These are phyloP conservation scores for Caenorhabditis uteleia DNA, from an alignment of 2,888 invertebrate species.

Conservation along the genomic window DNA sequence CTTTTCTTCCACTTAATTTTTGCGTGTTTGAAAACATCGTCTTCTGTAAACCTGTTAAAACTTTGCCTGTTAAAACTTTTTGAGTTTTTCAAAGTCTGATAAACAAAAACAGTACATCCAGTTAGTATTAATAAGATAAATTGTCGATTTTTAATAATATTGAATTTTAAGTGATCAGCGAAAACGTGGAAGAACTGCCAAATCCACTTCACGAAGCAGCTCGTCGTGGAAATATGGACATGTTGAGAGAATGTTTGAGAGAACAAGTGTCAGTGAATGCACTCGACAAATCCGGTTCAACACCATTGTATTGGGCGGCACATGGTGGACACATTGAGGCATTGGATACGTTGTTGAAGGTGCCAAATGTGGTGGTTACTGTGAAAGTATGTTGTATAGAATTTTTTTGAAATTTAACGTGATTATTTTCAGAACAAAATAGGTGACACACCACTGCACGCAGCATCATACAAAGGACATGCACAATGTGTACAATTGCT, in stretches of 20 bases:
- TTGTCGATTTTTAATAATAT: no score
- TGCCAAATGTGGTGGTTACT: constrained; percentile 72
- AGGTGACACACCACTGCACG: constrained; percentile 77
- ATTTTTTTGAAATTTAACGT: constrained; percentile 1
- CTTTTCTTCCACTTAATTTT: no score
- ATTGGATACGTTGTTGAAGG: constrained; percentile 73
- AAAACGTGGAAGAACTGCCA: constrained; percentile 73
- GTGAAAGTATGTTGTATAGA: constrained; percentile 72
- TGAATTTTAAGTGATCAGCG: constrained; percentile 51
- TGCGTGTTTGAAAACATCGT: not conserved
- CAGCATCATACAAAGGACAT: constrained; percentile 76
- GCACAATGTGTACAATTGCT: constrained; percentile 74
- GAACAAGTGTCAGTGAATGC: constrained; percentile 77
- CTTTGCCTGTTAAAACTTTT: not conserved
- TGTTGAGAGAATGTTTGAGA: constrained; percentile 75
- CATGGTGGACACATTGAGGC: constrained; percentile 76
- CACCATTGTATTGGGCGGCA: constrained; percentile 78
- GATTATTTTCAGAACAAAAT: constrained; percentile 75
- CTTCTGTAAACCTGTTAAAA: no score
- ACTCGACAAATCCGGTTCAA: constrained; percentile 77
- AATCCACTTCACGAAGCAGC: constrained; percentile 78
- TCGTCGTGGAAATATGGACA: constrained; percentile 76
- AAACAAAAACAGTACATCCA: not conserved
- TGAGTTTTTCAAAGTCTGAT: not conserved
- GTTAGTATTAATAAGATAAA: no score